phyloP scores from a whole-genome alignment of 1,140 invertebrate genomes.

The Ostrea denselamellosa region DNA sequence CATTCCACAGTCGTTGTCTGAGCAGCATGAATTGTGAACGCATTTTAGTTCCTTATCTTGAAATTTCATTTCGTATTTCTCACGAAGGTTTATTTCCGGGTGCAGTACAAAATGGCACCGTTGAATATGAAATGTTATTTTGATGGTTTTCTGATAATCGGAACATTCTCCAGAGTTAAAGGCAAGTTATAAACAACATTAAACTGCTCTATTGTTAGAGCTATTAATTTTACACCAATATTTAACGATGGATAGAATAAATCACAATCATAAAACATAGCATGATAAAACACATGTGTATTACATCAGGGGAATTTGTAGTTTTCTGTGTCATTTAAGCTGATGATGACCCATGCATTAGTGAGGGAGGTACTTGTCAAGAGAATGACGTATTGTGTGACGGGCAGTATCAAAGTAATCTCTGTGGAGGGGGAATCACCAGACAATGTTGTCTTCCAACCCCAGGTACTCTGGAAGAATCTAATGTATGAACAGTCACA shows the following conservation, averaged over 20 bases:
- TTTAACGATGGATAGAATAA: too few species aligned
- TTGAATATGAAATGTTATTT: not conserved
- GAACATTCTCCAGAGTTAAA: not conserved
- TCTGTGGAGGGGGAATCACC: not conserved
- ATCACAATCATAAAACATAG: too few species aligned
- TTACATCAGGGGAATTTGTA: not conserved
- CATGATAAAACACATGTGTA: too few species aligned
- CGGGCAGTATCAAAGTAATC: not conserved
- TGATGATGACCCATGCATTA: not conserved
- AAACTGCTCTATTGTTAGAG: too few species aligned
- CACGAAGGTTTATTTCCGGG: not conserved
- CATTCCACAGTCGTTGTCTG: too few species aligned
- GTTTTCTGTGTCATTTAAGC: not conserved
- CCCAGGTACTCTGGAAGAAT: not conserved
- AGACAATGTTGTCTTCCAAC: not conserved
- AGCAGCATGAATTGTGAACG: too few species aligned
- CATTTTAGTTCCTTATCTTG: too few species aligned
- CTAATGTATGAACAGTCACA: too few species aligned
- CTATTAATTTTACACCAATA: too few species aligned
- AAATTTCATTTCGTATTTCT: too few species aligned
- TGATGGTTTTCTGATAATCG: not conserved
- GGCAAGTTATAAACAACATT: not conserved
- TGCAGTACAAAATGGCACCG: not conserved
- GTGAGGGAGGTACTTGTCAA: constrained; percentile 10
- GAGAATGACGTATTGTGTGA: not conserved